Base-by-base conservation (phyloP, 2,888 invertebrate species). In the Eueremaeus valkanovi region DNA sequence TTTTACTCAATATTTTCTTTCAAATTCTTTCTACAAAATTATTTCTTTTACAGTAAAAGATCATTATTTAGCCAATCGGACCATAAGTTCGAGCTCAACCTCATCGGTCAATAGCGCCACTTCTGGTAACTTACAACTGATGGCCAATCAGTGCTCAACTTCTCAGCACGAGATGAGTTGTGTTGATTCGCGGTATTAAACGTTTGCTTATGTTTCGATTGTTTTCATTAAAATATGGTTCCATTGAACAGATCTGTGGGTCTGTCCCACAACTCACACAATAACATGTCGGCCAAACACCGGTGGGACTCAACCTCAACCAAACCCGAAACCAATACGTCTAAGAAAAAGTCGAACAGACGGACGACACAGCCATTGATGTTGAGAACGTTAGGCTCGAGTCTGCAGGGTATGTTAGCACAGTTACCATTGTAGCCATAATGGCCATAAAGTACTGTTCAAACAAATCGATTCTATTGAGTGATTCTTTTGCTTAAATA, bases 371-470 rank as follows among this genome's bases (percentile, higher is more conserved):
- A 78, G 27, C 76, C 76, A 33, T 74, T 78, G 29, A 78, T 79
- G 78, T 73, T 79, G 16, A 73, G 79, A 61, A 77, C 78, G 40
- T 55, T 79, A 18, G 79, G 79, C 0, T 78, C 78, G 1, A 68
- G 86, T 92, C 76, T 92, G 91, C 81, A 88, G 58, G n/a, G n/a
- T n/a, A n/a, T n/a, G n/a, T n/a, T n/a, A n/a, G n/a, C n/a, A n/a
- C n/a, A n/a, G n/a, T n/a, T n/a, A n/a, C n/a, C n/a, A n/a, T n/a
- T n/a, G n/a, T n/a, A n/a, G n/a, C n/a, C n/a, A n/a, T n/a, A n/a
- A n/a, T n/a, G n/a, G n/a, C n/a, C n/a, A n/a, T n/a, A n/a, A n/a
- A n/a, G n/a, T n/a, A n/a, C n/a, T n/a, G n/a, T n/a, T n/a, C n/a
- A n/a, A n/a, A n/a, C n/a, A n/a, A n/a, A n/a, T n/a, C n/a, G n/a